Base-by-base conservation (phyloP, 2,888 invertebrate genomes). In the Selenia dentaria region DNA sequence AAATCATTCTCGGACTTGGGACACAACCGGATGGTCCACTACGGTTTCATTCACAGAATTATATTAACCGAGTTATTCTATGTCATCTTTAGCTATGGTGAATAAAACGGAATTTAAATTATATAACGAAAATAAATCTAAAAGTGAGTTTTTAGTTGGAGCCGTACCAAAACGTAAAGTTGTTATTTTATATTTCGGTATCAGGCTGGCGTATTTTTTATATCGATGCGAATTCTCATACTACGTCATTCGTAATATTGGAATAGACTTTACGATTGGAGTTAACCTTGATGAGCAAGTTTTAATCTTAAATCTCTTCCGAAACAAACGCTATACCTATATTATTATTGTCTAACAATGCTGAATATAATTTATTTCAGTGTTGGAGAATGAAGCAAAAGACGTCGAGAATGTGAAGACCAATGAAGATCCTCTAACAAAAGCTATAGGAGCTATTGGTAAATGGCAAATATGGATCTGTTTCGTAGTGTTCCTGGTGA, bases 381-480 rank as follows among this genome's bases (percentile, higher is more conserved):
- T 89, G 85, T 70, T 80, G 74, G 83, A 85, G 64, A 84, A 68
- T 48, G 80, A 82, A 58, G 57, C 57, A 33, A 83, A 79, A 60
- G 77, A 78, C 39, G 64, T 61, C 4, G 81, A 83, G 47, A 69
- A 47, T 36, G 70, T 74, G 57, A 79, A 70, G 62, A 63, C 48
- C 50, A 74, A 45, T 12, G 81, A 88, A 41, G 95, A 96, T 68
- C 92, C 94, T 0, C 87, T 96, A 10, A 93, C 94, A 24, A 92
- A 92, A 59, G 92, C 93, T 2, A 94, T 96, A 55, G 96, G 96
- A 0, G 91, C 93, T 18, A 92, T 95, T 43, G 95, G 95, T 3
- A 92, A 92, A 66, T 96, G 95, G 94, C 96, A 96, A 69, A 89
- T 95, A 52, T 92, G 93, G 86, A 92, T 95, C 36, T 94, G 94